phyloP scores from a whole-genome alignment of 2,888 invertebrate genomes.

The Drosophila mettleri region DNA sequence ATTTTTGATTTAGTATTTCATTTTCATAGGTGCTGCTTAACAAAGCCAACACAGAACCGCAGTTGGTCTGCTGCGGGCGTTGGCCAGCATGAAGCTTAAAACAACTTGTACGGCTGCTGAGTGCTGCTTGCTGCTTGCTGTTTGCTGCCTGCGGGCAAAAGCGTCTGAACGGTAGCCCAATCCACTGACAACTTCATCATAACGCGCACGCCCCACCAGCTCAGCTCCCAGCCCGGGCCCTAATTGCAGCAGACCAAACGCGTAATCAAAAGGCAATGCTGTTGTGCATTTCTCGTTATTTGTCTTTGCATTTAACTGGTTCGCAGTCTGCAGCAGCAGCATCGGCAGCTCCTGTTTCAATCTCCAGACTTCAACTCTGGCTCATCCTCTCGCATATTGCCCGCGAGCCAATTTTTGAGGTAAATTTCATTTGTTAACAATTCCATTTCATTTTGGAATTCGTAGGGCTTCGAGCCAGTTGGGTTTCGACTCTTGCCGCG shows the following conservation, averaged over 20 bases:
- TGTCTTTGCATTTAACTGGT: constrained; percentile 72
- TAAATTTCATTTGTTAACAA: constrained; percentile 77
- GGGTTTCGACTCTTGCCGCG: constrained; percentile 46
- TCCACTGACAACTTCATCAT: constrained; percentile 77
- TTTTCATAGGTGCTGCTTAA: constrained; percentile 25
- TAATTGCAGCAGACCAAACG: constrained; percentile 63
- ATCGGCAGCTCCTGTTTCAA: constrained; percentile 11
- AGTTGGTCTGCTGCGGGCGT: constrained; percentile 7
- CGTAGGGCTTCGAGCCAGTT: constrained; percentile 19
- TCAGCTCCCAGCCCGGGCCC: constrained; percentile 15
- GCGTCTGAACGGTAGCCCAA: constrained; percentile 60
- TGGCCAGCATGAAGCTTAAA: constrained; percentile 44
- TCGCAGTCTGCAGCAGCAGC: constrained; percentile 21
- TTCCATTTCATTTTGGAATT: constrained; percentile 65
- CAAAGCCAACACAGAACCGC: constrained; percentile 42
- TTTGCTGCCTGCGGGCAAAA: constrained; percentile 6
- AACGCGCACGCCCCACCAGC: constrained; percentile 56
- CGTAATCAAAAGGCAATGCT: constrained; percentile 66
- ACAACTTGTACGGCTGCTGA: constrained; percentile 37
- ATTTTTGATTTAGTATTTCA: constrained; percentile 23
- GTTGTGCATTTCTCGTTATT: constrained; percentile 64
- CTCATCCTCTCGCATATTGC: constrained; percentile 37
- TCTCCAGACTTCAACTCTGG: not conserved
- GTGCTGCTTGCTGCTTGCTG: constrained; percentile 5
- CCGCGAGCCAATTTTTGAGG: constrained; percentile 70